phyloP scores from a whole-genome alignment of 1,140 invertebrate species.

The Drosophila bocqueti region DNA sequence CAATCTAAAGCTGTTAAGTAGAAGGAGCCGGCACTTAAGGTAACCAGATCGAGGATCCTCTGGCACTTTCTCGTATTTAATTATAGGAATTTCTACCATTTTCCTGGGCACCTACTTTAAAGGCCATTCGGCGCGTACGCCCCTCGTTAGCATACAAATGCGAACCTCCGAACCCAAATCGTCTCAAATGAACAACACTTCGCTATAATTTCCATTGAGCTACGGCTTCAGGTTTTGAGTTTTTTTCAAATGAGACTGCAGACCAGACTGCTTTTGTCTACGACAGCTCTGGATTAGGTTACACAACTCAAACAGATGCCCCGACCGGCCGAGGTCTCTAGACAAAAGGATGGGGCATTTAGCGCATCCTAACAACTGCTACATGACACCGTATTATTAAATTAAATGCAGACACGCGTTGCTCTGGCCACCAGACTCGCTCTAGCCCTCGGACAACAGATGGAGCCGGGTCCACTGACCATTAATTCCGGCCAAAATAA shows the following conservation, averaged over 20 bases:
- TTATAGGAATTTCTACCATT: constrained; percentile 45
- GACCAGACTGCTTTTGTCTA: constrained; percentile 32
- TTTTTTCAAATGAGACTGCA: constrained; percentile 4
- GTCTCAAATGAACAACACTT: constrained; percentile 51
- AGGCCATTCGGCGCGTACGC: constrained; percentile 46
- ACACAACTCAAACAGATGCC: constrained; percentile 75
- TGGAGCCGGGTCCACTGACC: constrained; percentile 54
- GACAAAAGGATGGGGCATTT: constrained; percentile 63
- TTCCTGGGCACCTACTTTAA: constrained; percentile 52
- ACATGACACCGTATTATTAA: constrained; percentile 82
- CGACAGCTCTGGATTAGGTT: constrained; percentile 58
- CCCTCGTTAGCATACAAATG: constrained; percentile 69
- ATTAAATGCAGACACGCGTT: constrained; percentile 77
- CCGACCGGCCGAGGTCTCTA: constrained; percentile 17
- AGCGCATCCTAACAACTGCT: constrained; percentile 79
- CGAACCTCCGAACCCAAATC: constrained; percentile 22
- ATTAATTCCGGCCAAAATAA: constrained; percentile 72
- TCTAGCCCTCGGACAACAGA: constrained; percentile 47
- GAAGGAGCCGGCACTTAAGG: constrained; percentile 32
- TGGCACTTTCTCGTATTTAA: constrained; percentile 35
- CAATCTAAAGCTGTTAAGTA: constrained; percentile 11
- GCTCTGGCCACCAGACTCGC: constrained; percentile 61
- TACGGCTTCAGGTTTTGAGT: constrained; percentile 20
- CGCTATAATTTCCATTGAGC: constrained; percentile 58
- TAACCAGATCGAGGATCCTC: constrained; percentile 48